Evolutionary conservation across 2,797 vertebrate genomes (phyloP), one percentile per base, ranked within the genome.

Genomic region (Carapus acus): DNA sequence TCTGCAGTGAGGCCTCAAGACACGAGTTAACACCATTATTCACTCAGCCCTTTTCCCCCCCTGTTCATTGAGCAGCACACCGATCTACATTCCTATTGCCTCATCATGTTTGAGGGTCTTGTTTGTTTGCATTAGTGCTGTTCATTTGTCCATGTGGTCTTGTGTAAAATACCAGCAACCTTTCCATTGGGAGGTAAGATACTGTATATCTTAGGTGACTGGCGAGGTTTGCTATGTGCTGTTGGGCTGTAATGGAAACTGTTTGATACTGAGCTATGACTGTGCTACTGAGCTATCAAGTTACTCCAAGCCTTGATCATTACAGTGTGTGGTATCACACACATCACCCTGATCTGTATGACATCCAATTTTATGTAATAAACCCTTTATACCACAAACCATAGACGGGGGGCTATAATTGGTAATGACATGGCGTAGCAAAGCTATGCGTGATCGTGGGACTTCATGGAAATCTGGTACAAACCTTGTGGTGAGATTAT

Each of bases 281-380:
- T n/a, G n/a, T n/a, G n/a, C 73, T 64, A 76, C 79, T 74, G 81
- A 69, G 80, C 75, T 85, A 80, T 84, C 82, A 77, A 85, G 80
- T 79, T n/a, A n/a, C 82, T 81, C 83, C 78, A 77, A 78, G 82
- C 81, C 79, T 70, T 60, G 33, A 76, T 73, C 77, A 87, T 85
- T 79, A 83, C 76, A 66, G 78, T 73, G 73, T 83, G 81, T 74
- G 79, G 74, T 80, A 77, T 83, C 81, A 76, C 58, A 44, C 58
- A 33, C 62, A n/a, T n/a, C n/a, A 58, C 76, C 78, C 80, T 85
- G 82, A 83, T 85, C 85, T 77, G 79, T 78, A 74, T 82, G 82
- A 84, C 83, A 73, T 86, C 74, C 82, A 80, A 83, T 81, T 84
- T 78, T 62, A 65, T 73, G 83, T 86, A 83, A 87, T 86, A 82